Conservation (phyloP, 2,888 invertebrate species). For the Nesidiocoris tenuis region DNA sequence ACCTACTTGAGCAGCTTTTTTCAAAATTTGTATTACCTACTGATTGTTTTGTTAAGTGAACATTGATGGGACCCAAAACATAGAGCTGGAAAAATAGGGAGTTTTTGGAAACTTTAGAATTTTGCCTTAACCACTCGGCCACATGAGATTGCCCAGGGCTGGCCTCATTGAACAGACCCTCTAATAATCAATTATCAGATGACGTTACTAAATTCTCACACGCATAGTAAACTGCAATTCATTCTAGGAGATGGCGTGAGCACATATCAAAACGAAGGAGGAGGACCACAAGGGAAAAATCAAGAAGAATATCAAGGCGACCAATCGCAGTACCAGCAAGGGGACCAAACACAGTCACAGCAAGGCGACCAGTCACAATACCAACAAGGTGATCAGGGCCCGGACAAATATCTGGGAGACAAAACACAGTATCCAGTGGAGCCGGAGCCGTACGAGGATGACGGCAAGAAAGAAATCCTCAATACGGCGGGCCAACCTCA, state of each 20-base stretch:
- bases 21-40: no score
- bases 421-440: constrained; percentile 27
- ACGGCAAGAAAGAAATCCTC: constrained; percentile 3
- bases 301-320: background rate
- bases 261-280: constrained; percentile 25
- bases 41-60: no score
- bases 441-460: constrained; percentile 10
- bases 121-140: no score
- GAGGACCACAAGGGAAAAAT: background rate
- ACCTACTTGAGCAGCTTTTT: no score
- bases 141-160: no score
- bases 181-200: no score
- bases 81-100: no score
- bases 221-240: no score
- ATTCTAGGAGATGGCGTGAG: constrained; percentile 4
- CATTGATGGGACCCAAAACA: no score
- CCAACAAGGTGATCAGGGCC: constrained; percentile 31
- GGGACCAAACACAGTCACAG: background rate
- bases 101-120: no score
- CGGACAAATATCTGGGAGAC: constrained; percentile 35
- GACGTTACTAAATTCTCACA: no score
- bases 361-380: constrained; percentile 4
- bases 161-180: no score
- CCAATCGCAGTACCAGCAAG: background rate
- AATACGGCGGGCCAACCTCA: background rate